phyloP scores from a whole-genome alignment of 2,888 invertebrate species.

The Eucriotettix oculatus region DNA sequence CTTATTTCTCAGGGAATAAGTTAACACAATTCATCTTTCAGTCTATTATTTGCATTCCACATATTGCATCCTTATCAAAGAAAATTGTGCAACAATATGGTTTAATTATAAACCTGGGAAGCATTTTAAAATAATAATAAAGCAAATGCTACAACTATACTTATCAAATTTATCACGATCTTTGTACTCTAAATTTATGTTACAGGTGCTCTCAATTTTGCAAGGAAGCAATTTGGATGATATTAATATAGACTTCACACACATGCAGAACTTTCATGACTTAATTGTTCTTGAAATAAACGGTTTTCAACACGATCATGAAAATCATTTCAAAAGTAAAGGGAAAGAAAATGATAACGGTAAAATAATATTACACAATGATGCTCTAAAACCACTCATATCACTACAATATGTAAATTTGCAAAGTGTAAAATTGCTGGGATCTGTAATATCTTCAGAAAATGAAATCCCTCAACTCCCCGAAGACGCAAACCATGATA shows the following conservation, averaged over 20 bases:
- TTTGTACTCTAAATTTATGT: not conserved
- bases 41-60: too few relatives aligned
- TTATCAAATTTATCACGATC: too few relatives aligned
- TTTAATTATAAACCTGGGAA: too few relatives aligned
- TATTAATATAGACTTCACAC: conserved; percentile 27
- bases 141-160: too few relatives aligned
- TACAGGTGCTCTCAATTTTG: conserved; percentile 31
- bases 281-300: conserved; percentile 41
- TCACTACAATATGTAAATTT: conserved; percentile 33
- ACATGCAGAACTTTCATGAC: conserved; percentile 30
- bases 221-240: conserved; percentile 35
- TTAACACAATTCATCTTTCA: too few relatives aligned
- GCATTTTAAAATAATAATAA: too few relatives aligned
- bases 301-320: conserved; percentile 25
- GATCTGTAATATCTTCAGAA: conserved; percentile 13
- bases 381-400: conserved; percentile 20
- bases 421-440: conserved; percentile 29
- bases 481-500: not conserved
- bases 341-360: not conserved
- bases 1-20: too few relatives aligned
- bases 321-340: not conserved
- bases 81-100: too few relatives aligned
- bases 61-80: too few relatives aligned
- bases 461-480: conserved; percentile 3
- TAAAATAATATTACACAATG: conserved; percentile 15